phyloP scores from a whole-genome alignment of 1,140 invertebrate species.

The Archivesica marissinica region DNA sequence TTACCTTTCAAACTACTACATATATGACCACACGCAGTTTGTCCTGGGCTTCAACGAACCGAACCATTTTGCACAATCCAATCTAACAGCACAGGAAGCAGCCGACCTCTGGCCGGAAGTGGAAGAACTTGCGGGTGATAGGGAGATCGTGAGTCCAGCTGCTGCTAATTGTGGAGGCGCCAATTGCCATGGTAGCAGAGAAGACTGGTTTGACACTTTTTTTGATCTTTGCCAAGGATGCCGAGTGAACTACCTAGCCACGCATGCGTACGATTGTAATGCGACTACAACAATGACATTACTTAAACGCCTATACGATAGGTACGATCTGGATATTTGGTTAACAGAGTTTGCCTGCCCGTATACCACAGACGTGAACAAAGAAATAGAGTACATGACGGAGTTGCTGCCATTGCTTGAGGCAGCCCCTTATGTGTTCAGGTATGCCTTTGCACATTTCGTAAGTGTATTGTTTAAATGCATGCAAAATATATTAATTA shows the following conservation, averaged over 20 bases:
- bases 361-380: slow-evolving; percentile 18
- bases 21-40: background rate
- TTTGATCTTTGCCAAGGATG: slow-evolving; percentile 65
- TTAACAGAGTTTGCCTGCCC: slow-evolving; percentile 70
- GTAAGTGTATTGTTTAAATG: too few species aligned
- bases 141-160: slow-evolving; percentile 61
- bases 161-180: slow-evolving; percentile 49
- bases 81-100: slow-evolving; percentile 54
- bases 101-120: slow-evolving; percentile 59
- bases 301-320: slow-evolving; percentile 60
- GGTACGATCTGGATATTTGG: slow-evolving; percentile 66
- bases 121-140: slow-evolving; percentile 35
- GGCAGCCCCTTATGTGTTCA: slow-evolving; percentile 57
- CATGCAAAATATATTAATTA: too few species aligned
- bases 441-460: too few species aligned
- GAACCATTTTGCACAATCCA: slow-evolving; percentile 58
- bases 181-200: slow-evolving; percentile 12
- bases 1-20: background rate
- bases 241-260: slow-evolving; percentile 65
- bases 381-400: slow-evolving; percentile 66
- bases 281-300: slow-evolving; percentile 63
- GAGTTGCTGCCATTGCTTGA: slow-evolving; percentile 64
- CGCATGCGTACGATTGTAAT: slow-evolving; percentile 67
- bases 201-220: slow-evolving; percentile 67
- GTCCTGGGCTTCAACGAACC: slow-evolving; percentile 68